phyloP scores from a whole-genome alignment of 2,888 invertebrate genomes.

The Drosophila vallismaia region DNA sequence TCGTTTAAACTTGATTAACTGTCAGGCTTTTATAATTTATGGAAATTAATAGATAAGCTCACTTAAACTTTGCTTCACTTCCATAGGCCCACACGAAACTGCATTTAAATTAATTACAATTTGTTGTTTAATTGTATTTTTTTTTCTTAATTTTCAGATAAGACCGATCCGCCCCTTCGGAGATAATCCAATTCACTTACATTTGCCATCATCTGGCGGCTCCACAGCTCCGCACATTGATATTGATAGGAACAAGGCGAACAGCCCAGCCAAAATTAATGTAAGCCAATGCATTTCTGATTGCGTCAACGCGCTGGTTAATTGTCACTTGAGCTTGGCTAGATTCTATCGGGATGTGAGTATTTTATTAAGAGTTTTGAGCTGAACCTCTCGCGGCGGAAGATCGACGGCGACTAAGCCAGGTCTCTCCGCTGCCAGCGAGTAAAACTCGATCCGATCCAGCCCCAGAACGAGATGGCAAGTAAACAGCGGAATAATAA shows the following conservation, averaged over 20 bases:
- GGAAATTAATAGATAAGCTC: neutral
- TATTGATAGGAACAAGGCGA: slow-evolving; percentile 59
- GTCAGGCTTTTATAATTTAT: neutral
- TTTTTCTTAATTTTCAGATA: slow-evolving; percentile 5
- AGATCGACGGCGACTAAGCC: slow-evolving; percentile 60
- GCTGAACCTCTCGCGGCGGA: slow-evolving; percentile 61
- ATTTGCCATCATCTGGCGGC: slow-evolving; percentile 76
- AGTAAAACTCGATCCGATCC: slow-evolving; percentile 61
- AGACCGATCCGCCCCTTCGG: slow-evolving; percentile 3
- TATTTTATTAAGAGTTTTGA: neutral
- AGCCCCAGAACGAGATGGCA: slow-evolving; percentile 27
- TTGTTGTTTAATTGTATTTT: slow-evolving; percentile 1
- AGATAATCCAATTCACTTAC: slow-evolving; percentile 65
- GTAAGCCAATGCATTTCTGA: slow-evolving; percentile 52
- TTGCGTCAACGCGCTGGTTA: slow-evolving; percentile 13
- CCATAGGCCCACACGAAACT: neutral
- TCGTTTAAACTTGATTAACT: neutral
- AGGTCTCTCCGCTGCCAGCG: slow-evolving; percentile 31
- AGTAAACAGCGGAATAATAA: slow-evolving; percentile 31
- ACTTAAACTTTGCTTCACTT: neutral
- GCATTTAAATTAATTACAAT: neutral
- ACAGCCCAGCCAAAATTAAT: slow-evolving; percentile 24
- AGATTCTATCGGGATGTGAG: neutral
- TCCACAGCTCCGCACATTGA: slow-evolving; percentile 36
- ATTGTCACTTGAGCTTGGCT: slow-evolving; percentile 3